Base-by-base conservation (phyloP, 2,797 vertebrate species). In the Myiothlypis chrysogaster region DNA sequence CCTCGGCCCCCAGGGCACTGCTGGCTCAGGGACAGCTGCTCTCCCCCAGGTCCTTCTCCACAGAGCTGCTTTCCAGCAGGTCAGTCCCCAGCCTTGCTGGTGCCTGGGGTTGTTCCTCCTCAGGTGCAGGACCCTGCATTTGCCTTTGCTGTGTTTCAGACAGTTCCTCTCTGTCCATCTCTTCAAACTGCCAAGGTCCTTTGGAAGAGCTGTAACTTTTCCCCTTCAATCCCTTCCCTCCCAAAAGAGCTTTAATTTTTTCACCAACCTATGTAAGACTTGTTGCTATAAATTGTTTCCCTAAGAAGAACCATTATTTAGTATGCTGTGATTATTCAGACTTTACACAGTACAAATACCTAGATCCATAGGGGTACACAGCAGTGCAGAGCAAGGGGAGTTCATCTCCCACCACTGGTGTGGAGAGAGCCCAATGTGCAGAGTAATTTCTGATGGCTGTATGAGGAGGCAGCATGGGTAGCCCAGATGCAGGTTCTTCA, bases 301-400 rank as follows among this genome's bases (percentile, higher is more conserved):
- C 30, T 64, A 73, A 44, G 41, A 63, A 52, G 14, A 72, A 65
- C 35, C 10, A 2, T 35, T 43, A 50, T 18, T 60, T 35, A 60
- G 19, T 16, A 43, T 1, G 11, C 13, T 46, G 28, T 56, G 35
- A 78, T 14, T 24, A 57, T 34, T 61, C 21, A 50, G 24, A 52
- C n/a, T 79, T 72, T 20, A 65, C 8, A 16, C 37, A 35, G 44
- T 32, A 83, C 44, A 24, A 72, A 17, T 4, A 35, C 4, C 9
- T 20, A 43, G 14, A 61, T 37, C 10, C 37, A 12, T 2, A 16
- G 2, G 22, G 15, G 8, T 1, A 18, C 4, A 37, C 8, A 46
- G 0, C 6, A 24, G 35, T 1, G 17, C 0, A 55, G 5, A 69
- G 18, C 0, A 1, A 63, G 59, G 35, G 35, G 52, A 43, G 18